Percentiles rank a stretch among this genome's conserved stretches.
Evolutionary conservation across 2,888 invertebrate genomes (phyloP).

Genomic region (Trichogramma dendrolimi): DNA sequence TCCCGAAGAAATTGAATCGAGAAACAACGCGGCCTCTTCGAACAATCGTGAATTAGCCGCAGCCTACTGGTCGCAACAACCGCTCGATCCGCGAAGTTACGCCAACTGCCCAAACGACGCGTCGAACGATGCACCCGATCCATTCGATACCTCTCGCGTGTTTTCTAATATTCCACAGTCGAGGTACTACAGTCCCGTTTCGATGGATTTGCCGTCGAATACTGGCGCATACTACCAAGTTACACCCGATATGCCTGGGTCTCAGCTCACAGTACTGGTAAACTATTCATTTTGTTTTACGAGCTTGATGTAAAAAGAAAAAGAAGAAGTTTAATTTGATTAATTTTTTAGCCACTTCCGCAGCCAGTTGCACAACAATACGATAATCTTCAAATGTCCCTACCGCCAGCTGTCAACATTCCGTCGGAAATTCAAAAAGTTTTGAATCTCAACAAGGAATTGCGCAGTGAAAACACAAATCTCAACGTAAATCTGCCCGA

Average conservation of each 20-base stretch:
- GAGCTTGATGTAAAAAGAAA: too few species aligned
- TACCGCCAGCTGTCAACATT: constrained; percentile 21
- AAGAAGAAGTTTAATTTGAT: neutral
- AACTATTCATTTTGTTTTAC: too few species aligned
- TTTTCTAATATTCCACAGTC: constrained; percentile 45
- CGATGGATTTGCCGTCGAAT: constrained; percentile 38
- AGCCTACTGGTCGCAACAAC: constrained; percentile 37
- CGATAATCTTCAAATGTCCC: constrained; percentile 38
- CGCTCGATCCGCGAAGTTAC: constrained; percentile 42
- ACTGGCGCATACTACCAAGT: neutral
- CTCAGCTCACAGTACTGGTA: too few species aligned
- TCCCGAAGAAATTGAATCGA: constrained; percentile 53
- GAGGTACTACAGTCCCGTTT: constrained; percentile 52
- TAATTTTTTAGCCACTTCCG: neutral
- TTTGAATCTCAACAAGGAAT: constrained; percentile 40
- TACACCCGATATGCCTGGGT: too few species aligned
- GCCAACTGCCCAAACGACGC: constrained; percentile 44
- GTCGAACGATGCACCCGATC: constrained; percentile 53
- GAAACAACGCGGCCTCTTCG: constrained; percentile 30
- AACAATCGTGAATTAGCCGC: neutral
- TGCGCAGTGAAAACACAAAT: constrained; percentile 40
- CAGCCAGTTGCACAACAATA: constrained; percentile 36
- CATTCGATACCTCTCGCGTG: constrained; percentile 64
- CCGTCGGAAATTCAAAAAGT: constrained; percentile 34
- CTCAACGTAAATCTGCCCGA: constrained; percentile 36